Conservation (phyloP, 2,888 invertebrate genomes). For the Dinocampus coccinellae region DNA sequence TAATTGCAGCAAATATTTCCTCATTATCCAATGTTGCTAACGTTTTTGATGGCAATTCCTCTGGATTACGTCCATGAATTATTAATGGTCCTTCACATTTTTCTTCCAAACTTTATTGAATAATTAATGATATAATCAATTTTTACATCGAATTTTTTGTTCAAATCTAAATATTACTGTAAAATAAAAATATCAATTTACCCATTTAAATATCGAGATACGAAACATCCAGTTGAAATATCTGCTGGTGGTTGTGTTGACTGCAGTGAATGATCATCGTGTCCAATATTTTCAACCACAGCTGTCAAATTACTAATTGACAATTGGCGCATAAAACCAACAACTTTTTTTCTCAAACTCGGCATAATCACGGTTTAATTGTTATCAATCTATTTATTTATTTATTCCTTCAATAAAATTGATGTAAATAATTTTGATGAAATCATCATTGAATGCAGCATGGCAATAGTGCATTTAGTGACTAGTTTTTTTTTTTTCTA, state of each 20-base stretch:
- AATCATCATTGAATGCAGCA: too few species aligned
- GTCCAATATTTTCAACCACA: conserved; percentile 61
- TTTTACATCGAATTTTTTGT: background rate
- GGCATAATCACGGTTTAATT: conserved; percentile 71
- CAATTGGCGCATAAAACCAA: conserved; percentile 80
- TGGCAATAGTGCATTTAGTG: too few species aligned
- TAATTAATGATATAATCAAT: background rate
- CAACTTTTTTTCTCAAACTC: conserved; percentile 78
- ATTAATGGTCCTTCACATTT: conserved; percentile 73
- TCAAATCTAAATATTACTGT: background rate
- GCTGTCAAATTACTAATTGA: conserved; percentile 72
- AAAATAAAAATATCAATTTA: conserved; percentile 62
- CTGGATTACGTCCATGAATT: conserved; percentile 79
- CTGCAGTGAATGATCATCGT: conserved; percentile 69
- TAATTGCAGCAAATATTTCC: conserved; percentile 79
- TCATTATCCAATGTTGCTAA: conserved; percentile 71
- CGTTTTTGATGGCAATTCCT: conserved; percentile 78
- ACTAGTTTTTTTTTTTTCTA: too few species aligned
- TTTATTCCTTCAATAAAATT: too few species aligned
- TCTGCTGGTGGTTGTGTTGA: conserved; percentile 70
- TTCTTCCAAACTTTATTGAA: conserved; percentile 60
- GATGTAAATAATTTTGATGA: too few species aligned
- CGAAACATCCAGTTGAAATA: conserved; percentile 73
- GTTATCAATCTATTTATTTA: background rate
- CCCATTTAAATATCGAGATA: conserved; percentile 80